Base-by-base conservation (phyloP, 2,888 invertebrate genomes). In the Pseudeuparius sepicola region DNA sequence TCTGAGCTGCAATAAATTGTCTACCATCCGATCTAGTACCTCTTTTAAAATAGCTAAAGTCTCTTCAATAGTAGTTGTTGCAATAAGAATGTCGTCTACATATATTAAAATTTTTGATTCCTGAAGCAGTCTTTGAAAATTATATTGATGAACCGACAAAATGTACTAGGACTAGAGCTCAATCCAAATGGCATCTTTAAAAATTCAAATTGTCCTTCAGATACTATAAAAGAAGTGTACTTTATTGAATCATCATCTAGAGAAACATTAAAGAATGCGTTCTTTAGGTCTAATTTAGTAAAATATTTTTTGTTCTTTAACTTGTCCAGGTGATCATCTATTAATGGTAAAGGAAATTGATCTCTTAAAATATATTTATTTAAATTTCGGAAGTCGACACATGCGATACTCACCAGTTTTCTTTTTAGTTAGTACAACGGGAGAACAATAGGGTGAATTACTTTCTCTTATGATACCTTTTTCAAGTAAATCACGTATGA, bases 151-250 rank as follows among this genome's bases (percentile, higher is more conserved):
- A 31, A 49, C 18, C 47, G 14, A 10, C 16, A 14, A 37, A 51
- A 48, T 9, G 37, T 36, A 5, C 38, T 14, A 5, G 53, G 50
- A 17, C 43, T 43, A 31, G 46, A 49, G 10, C 31, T 41, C n/a
- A 52, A 37, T 1, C 54, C 55, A 40, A 54, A 50, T 3, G 50
- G 53, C 50, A 53, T 52, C 34, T 42, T 43, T 10, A 41, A 14
- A 41, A 43, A 56, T 40, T 55, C 52, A 32, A 28, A 54, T 28
- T 54, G 53, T 1, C 52, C 51, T 14, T 44, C 34, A 6, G 45
- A 49, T 2, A 49, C 51, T 4, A 50, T 40, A 41, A 57, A 56
- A 2, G 53, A 46, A 2, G 53, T 55, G 20, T 50, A 48, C 36
- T 51, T 43, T 3, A 45, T 37, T 3, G 50, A 51, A 7, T 44